Evolutionary conservation across 2,888 invertebrate genomes (phyloP), one percentile per base, ranked within the genome.

Genomic region (Formica aserva): DNA sequence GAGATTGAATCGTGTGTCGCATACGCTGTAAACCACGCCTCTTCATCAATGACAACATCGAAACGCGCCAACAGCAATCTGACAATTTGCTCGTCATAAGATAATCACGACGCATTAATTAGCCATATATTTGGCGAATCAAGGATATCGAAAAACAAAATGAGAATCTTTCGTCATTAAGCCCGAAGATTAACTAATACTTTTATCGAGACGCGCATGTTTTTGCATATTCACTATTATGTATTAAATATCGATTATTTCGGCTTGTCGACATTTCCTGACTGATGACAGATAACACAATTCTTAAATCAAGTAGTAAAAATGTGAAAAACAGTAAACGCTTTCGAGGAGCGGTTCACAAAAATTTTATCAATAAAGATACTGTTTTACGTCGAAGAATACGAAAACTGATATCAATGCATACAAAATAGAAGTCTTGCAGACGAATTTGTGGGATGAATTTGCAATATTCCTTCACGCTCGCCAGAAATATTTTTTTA

Each of bases 381-480:
- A 66, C 67, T 65, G 75, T 77, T 81, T 57, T 22, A 38, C 15
- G n/a, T 32, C 18, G 6, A 57, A 15, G 13, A 52, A 65, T 11
- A 18, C 15, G 32, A 66, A 63, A 71, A 83, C 22, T 32, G 45
- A 67, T 48, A n/a, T 5, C 26, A 15, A 3, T 41, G 22, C 1
- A 5, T 55, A 55, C 13, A 66, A 67, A 8, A 72, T 18, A 15
- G 35, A 35, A 32, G 8, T 26, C 11, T 81, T 76, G 85, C 83
- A 84, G 84, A 85, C 62, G 72, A 75, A 85, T 84, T 86, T 74
- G 57, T 35, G 6, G 84, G 84, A 85, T 57, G 72, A 75, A 84
- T 84, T 86, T 74, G 57, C 84, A 57, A 85, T 72, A 83, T 82
- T 83, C 38, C 75, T 38, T 32, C 74, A 66, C 71, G 52, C 26